Evolutionary conservation across 2,888 invertebrate genomes (phyloP).

Genomic region (Oscheius myriophilus): DNA sequence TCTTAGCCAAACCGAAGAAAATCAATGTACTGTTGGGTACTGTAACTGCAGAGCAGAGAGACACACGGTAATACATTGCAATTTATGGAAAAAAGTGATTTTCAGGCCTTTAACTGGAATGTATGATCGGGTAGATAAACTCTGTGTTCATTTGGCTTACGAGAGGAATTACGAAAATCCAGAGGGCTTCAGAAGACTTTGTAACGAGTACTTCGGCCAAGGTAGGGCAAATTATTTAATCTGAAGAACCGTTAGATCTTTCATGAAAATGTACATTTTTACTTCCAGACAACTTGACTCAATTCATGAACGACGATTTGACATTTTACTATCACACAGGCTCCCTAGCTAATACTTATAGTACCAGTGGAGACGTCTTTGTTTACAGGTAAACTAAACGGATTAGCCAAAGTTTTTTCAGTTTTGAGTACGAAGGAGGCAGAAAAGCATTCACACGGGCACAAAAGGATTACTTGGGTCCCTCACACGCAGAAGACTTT

Average conservation of each 20-base stretch:
- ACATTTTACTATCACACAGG: no score
- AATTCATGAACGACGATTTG: no score
- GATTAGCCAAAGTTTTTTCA: slow-evolving; percentile 4
- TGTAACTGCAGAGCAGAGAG: slow-evolving; percentile 1
- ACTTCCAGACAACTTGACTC: no score
- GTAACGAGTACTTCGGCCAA: not conserved
- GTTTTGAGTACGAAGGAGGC: slow-evolving; percentile 35
- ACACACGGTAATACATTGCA: not conserved
- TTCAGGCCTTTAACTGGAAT: not conserved
- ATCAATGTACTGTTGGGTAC: slow-evolving; percentile 10
- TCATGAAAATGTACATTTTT: no score
- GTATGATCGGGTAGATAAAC: not conserved
- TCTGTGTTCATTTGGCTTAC: slow-evolving; percentile 7
- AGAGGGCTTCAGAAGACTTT: not conserved
- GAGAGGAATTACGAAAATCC: slow-evolving; percentile 9
- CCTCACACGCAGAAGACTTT: slow-evolving; percentile 43
- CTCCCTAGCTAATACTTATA: no score
- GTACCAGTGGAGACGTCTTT: no score
- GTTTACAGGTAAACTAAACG: no score
- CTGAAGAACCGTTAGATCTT: no score
- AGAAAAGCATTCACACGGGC: slow-evolving; percentile 33
- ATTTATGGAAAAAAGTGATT: no score
- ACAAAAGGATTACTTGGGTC: slow-evolving; percentile 8
- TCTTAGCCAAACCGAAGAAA: no score
- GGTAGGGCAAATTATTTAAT: not conserved